Conservation (phyloP, 2,888 invertebrate species). For the Zaprionus lineosus region DNA sequence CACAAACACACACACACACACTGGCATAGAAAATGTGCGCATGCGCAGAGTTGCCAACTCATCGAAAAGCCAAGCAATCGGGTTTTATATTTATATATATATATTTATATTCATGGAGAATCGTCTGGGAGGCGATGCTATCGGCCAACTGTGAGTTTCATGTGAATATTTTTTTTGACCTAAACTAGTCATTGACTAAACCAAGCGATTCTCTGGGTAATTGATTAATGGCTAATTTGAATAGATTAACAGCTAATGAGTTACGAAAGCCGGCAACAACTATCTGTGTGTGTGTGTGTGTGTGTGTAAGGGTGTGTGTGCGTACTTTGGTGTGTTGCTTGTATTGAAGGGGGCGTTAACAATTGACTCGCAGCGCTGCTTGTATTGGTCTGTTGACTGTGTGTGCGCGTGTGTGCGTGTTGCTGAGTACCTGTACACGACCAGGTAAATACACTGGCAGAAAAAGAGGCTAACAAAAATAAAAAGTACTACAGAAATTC, state of each 20-base stretch:
- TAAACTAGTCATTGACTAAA: constrained; percentile 29
- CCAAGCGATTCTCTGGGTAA: constrained; percentile 43
- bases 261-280: constrained; percentile 46
- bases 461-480: constrained; percentile 6
- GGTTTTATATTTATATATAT: neutral
- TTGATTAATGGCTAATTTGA: constrained; percentile 70
- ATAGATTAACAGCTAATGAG: constrained; percentile 65
- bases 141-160: constrained; percentile 18
- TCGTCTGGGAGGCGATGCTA: constrained; percentile 18
- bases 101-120: neutral
- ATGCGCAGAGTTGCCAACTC: constrained; percentile 62
- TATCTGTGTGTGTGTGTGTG: constrained; percentile 1
- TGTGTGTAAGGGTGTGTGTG: constrained; percentile 9
- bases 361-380: constrained; percentile 38
- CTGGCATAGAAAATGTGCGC: constrained; percentile 22
- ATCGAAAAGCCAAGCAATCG: constrained; percentile 19
- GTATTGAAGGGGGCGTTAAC: constrained; percentile 54
- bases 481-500: too few relatives aligned
- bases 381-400: constrained; percentile 57
- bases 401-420: constrained; percentile 36
- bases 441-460: constrained; percentile 47
- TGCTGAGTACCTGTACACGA: constrained; percentile 29
- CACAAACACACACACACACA: constrained; percentile 4
- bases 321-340: too few relatives aligned
- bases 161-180: constrained; percentile 14